Conservation (phyloP, 1,140 invertebrate species). For the Bombyx mandarina region DNA sequence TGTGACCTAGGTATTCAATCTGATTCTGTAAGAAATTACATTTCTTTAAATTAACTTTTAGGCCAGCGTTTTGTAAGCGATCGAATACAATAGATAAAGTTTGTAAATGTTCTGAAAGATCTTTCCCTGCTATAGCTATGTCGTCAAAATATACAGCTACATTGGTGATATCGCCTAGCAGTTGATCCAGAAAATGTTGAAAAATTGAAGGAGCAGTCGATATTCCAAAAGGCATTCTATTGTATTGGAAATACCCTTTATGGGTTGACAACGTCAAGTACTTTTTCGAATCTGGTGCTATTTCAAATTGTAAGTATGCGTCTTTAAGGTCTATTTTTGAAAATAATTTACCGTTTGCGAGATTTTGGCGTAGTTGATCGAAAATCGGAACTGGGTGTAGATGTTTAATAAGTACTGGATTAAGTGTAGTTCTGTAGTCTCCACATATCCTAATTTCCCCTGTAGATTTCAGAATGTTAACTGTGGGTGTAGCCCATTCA, state of each 20-base stretch:
- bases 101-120: constrained; percentile 1
- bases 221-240: constrained; percentile 34
- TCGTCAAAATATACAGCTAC: constrained; percentile 50
- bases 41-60: constrained; percentile 9
- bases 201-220: constrained; percentile 42
- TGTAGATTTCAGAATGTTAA: constrained; percentile 9
- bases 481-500: constrained; percentile 10
- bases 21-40: too few relatives aligned
- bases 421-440: constrained; percentile 10
- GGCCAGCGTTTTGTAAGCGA: constrained; percentile 3
- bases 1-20: too few relatives aligned
- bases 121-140: constrained; percentile 29
- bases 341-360: constrained; percentile 6
- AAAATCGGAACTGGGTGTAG: constrained; percentile 9
- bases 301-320: constrained; percentile 13
- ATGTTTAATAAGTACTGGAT: constrained; percentile 8
- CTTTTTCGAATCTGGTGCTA: constrained; percentile 1
- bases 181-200: constrained; percentile 26
- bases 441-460: constrained; percentile 6
- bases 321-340: constrained; percentile 13
- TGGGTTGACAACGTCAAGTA: constrained; percentile 1
- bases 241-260: constrained; percentile 7
- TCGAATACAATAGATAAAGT: constrained; percentile 6
- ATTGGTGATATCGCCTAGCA: constrained; percentile 32
- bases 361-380: constrained; percentile 10